A percentile compares a stretch with the other conserved stretches of the same genome.
phyloP scores from a whole-genome alignment of 2,888 invertebrate genomes.

The Idaea straminata region DNA sequence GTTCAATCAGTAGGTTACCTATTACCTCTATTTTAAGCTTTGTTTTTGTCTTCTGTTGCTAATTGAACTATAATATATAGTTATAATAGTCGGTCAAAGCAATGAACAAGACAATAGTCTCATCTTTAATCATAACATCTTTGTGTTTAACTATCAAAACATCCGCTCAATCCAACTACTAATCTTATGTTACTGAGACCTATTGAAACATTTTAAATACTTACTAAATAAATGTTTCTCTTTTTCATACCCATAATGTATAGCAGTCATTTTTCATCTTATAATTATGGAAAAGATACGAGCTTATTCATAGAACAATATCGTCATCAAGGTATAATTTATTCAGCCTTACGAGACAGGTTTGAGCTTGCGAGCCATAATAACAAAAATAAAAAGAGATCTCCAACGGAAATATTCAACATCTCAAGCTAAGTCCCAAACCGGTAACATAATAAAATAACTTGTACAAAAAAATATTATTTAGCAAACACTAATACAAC shows the following conservation, averaged over 20 bases:
- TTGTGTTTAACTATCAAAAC: background rate
- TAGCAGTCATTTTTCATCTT: background rate
- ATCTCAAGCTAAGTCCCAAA: conserved; percentile 53
- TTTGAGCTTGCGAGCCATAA: conserved; percentile 53
- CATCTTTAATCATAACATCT: background rate
- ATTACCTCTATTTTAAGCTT: background rate
- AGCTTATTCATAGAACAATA: conserved; percentile 34
- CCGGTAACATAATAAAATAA: conserved; percentile 58
- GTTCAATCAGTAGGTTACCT: background rate
- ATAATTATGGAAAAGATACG: background rate
- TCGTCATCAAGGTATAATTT: conserved; percentile 44
- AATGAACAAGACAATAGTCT: background rate
- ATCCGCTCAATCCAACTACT: background rate
- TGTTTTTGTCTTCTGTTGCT: background rate
- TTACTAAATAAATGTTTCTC: background rate
- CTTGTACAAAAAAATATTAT: conserved; percentile 56
- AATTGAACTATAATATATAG: background rate
- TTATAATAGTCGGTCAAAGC: background rate
- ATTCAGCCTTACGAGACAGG: conserved; percentile 57
- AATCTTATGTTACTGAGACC: background rate
- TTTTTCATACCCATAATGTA: background rate
- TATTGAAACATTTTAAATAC: background rate
- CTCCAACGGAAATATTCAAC: conserved; percentile 63
- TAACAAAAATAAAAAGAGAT: conserved; percentile 43
- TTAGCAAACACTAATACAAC: conserved; percentile 55